Conservation (phyloP, 92 coral and sea anemone species). For the Porites rus region DNA sequence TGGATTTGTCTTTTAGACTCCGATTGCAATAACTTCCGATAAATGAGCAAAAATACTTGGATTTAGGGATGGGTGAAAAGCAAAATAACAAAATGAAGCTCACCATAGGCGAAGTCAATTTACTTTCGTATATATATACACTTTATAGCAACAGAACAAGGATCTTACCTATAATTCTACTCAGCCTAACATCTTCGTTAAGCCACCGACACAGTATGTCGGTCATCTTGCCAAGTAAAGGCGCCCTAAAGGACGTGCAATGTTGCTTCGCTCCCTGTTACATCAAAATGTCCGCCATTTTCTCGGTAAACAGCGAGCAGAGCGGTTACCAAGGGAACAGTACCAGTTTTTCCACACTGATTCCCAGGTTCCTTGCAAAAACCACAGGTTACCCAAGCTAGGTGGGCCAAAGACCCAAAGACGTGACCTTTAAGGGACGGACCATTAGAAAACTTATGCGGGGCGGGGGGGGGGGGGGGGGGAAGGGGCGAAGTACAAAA, state of each 20-base stretch:
- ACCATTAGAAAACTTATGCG: too few relatives aligned
- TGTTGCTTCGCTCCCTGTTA: neutral
- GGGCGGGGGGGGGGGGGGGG: too few relatives aligned
- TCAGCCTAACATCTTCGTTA: constrained; percentile 91
- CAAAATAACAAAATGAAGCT: too few relatives aligned
- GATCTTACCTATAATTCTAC: constrained; percentile 87
- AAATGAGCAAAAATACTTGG: too few relatives aligned
- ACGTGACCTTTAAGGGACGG: too few relatives aligned
- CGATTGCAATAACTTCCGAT: too few relatives aligned
- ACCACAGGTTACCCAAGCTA: too few relatives aligned
- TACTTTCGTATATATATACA: constrained; percentile 3
- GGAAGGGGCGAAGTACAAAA: too few relatives aligned
- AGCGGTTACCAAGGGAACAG: constrained; percentile 70
- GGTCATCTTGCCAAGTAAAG: constrained; percentile 72
- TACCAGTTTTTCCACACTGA: neutral
- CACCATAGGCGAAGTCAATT: neutral
- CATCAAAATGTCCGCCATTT: constrained; percentile 75
- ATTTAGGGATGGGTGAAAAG: too few relatives aligned
- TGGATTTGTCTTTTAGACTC: too few relatives aligned
- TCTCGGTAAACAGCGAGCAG: constrained; percentile 38
- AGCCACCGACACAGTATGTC: constrained; percentile 98
- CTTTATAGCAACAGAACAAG: neutral
- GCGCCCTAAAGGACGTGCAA: constrained; percentile 19
- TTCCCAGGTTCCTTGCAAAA: too few relatives aligned
- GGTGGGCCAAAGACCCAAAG: too few relatives aligned